Base-by-base conservation (phyloP, 2,113 vertebrate genomes). In the Amphiprion percula region DNA sequence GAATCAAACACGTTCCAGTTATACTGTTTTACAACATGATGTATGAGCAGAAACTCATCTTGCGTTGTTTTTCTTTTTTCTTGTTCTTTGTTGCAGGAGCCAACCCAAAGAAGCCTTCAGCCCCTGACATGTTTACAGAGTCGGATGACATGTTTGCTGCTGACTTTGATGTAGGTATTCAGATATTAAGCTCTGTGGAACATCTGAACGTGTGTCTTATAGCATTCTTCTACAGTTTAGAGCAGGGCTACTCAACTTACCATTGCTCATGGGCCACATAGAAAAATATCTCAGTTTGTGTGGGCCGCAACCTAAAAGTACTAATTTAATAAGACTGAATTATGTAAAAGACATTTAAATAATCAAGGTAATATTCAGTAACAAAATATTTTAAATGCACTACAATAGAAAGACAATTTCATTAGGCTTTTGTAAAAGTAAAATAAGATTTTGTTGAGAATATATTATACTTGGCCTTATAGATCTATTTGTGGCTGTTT, bases 71-170 rank as follows among this genome's bases (percentile, higher is more conserved):
- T 52, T 21, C 19, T 52, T n/a, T 21, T 52, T 52, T 3, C 16
- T 52, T n/a, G 4, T 73, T 59, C 60, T 77, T 70, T 68, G 24
- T 89, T 79, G 69, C 88, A 99, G 98, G 96, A 91, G 94, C 96
- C 77, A 95, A 96, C 89, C 94, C 96, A 80, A 99, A 99, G 93
- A 99, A 98, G 88, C 94, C 98, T 4, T 95, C 96, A 14, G 98
- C 97, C 77, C 98, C 98, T 0, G 98, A 99, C 85, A 99, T 99
- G 98, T 99, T 99, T 91, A 99, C 96, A 16, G 98, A 99, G 92
- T 99, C 98, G 16, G 98, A 99, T 84, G 98, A 98, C 87, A 98
- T 99, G 98, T 99, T 99, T 69, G 97, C 97, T 85, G 98, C 97
- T 0, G 88, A 93, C 93, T 99, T 99, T 95, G 98, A 99, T 87